Conservation (phyloP, 2,797 vertebrate species). For the Acanthis flammea region DNA sequence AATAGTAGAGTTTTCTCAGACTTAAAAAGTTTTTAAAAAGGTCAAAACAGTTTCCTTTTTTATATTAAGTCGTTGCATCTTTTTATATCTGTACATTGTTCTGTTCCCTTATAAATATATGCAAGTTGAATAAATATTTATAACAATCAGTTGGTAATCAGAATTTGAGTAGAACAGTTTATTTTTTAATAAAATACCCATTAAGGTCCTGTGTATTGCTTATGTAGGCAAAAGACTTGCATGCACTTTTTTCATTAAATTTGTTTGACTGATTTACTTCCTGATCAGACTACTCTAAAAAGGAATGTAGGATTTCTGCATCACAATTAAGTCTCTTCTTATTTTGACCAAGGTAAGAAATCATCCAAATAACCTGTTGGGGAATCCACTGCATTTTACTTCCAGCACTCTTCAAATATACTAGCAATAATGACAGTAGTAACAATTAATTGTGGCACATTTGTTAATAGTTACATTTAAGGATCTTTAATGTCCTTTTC, state of each 20-base stretch:
- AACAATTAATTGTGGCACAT: background rate
- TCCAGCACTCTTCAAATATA: background rate
- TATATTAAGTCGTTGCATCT: background rate
- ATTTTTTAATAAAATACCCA: background rate
- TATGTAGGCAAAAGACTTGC: background rate
- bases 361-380: background rate
- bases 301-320: background rate
- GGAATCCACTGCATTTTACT: background rate
- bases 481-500: background rate
- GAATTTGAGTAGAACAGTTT: background rate
- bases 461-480: background rate
- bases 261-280: background rate
- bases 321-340: background rate
- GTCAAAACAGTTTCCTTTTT: background rate
- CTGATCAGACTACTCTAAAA: background rate
- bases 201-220: background rate
- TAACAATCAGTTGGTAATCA: background rate
- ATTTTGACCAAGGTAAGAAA: background rate
- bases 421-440: background rate
- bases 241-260: background rate
- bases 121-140: background rate
- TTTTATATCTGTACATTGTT: background rate
- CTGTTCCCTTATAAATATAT: background rate
- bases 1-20: background rate
- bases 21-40: background rate